Evolutionary conservation across 2,888 invertebrate species (phyloP).

Genomic region (Cantharis nigra): DNA sequence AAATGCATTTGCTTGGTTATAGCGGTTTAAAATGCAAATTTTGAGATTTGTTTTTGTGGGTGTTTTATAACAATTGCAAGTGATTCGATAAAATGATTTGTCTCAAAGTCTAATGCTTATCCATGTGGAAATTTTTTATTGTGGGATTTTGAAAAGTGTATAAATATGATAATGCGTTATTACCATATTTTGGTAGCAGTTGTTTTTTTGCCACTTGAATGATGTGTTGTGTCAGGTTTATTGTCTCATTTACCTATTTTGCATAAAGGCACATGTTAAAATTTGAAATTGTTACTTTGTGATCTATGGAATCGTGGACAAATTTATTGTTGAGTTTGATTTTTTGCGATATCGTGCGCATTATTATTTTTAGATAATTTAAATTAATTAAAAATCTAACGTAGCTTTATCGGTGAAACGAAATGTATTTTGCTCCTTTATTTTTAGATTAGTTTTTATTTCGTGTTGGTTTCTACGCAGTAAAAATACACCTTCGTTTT

Average conservation of each 20-base stretch:
- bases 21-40: neutral
- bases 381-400: neutral
- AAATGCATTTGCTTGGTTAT: too few relatives aligned
- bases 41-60: neutral
- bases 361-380: neutral
- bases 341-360: too few relatives aligned
- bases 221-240: neutral
- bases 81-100: neutral
- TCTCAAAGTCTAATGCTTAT: neutral
- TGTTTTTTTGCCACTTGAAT: neutral
- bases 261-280: neutral
- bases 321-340: too few relatives aligned
- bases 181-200: neutral
- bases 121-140: neutral
- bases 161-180: neutral
- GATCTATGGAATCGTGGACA: neutral
- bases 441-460: neutral
- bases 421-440: neutral
- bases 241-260: neutral
- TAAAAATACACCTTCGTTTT: constrained; percentile 6
- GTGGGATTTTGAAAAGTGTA: neutral
- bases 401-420: neutral
- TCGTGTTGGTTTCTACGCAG: neutral
- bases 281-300: neutral
- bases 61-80: neutral